Conservation (phyloP, 2,797 vertebrate genomes). For the Pempheris klunzingeri region DNA sequence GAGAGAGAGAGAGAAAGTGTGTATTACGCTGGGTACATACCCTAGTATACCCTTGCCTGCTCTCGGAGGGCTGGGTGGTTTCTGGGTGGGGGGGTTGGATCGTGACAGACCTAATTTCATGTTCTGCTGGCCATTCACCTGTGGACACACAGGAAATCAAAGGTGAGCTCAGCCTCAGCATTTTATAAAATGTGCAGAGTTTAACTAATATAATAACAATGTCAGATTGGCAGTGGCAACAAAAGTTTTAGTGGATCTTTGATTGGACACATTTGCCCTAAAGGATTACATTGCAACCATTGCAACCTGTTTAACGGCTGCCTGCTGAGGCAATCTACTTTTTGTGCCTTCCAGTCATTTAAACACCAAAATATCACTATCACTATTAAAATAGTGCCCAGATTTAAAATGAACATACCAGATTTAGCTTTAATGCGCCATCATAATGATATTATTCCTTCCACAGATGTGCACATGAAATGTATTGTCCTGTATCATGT, state of each 20-base stretch:
- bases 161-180: background rate
- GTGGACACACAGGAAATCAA: constrained; percentile 28
- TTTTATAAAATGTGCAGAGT: too few relatives aligned
- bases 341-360: too few relatives aligned
- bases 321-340: too few relatives aligned
- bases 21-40: constrained; percentile 79
- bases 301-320: too few relatives aligned
- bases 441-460: background rate
- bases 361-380: too few relatives aligned
- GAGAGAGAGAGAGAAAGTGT: background rate
- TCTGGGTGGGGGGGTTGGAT: constrained; percentile 94
- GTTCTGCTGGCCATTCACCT: constrained; percentile 93
- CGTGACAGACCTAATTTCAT: constrained; percentile 93
- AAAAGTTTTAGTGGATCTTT: too few relatives aligned
- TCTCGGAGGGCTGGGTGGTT: constrained; percentile 94
- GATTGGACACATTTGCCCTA: too few relatives aligned
- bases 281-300: too few relatives aligned
- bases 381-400: too few relatives aligned
- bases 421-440: background rate
- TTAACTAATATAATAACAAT: too few relatives aligned
- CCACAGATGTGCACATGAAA: background rate
- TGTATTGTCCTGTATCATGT: constrained; percentile 1
- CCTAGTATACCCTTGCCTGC: constrained; percentile 93
- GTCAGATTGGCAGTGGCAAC: too few relatives aligned
- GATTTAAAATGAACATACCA: too few relatives aligned